A percentile compares a stretch with the other conserved stretches of the same genome.
Evolutionary conservation across 1,140 invertebrate species (phyloP).

Genomic region (Drosophila ohnishii): DNA sequence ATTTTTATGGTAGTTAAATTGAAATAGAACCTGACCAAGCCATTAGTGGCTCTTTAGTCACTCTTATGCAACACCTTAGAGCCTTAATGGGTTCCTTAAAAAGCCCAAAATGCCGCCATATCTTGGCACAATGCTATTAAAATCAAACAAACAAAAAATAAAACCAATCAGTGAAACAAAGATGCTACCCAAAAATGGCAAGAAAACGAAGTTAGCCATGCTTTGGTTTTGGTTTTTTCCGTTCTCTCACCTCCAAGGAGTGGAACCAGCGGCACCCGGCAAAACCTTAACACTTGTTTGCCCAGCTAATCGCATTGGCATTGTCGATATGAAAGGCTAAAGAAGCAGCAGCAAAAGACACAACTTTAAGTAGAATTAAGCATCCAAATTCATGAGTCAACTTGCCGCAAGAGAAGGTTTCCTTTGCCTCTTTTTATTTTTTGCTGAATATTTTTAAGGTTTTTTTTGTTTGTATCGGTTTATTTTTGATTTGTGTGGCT

Average conservation of each 20-base stretch:
- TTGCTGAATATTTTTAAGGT: constrained; percentile 27
- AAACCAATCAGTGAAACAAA: constrained; percentile 56
- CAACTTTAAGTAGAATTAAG: constrained; percentile 74
- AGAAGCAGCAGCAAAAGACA: constrained; percentile 42
- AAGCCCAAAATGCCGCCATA: constrained; percentile 20
- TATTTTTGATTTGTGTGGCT: constrained; percentile 78
- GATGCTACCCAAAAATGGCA: constrained; percentile 79
- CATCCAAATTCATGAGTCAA: constrained; percentile 79
- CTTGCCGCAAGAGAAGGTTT: constrained; percentile 57
- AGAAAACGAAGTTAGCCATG: constrained; percentile 28
- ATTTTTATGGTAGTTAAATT: no score
- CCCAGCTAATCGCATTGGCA: constrained; percentile 64
- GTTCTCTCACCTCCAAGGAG: constrained; percentile 69
- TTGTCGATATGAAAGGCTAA: constrained; percentile 54
- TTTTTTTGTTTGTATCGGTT: constrained; percentile 35
- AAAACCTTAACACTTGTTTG: constrained; percentile 79
- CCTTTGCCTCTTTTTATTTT: constrained; percentile 21
- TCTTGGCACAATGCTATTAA: constrained; percentile 66
- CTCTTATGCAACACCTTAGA: constrained; percentile 45
- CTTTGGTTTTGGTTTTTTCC: constrained; percentile 41
- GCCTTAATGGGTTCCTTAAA: constrained; percentile 28
- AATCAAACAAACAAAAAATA: constrained; percentile 21
- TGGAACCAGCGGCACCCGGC: constrained; percentile 65
- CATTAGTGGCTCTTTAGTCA: constrained; percentile 21
- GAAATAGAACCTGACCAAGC: constrained; percentile 1